Evolutionary conservation across 2,797 vertebrate species (phyloP).

Genomic region (Phrynocephalus forsythii): DNA sequence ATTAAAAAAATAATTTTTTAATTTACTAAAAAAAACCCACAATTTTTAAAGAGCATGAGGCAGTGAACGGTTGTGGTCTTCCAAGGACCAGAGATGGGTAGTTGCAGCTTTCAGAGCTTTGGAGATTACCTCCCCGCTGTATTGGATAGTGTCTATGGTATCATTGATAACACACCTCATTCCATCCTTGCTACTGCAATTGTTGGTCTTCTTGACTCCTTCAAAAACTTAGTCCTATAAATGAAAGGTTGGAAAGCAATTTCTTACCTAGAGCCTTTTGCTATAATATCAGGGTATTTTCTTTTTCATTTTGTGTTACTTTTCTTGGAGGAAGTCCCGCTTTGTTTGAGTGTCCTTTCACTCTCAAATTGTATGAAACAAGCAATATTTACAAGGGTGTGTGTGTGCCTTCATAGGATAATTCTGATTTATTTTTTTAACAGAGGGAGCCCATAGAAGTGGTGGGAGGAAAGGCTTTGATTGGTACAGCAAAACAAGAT

Average conservation of each 20-base stretch:
- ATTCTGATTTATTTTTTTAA: background rate
- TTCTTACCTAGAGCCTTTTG: background rate
- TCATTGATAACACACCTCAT: background rate
- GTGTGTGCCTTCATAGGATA: background rate
- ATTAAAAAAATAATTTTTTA: no score
- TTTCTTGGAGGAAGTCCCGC: background rate
- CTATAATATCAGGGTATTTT: background rate
- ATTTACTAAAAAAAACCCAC: no score
- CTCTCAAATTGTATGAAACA: background rate
- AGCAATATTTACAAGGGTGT: background rate
- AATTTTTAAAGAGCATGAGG: no score
- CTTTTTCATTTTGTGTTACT: background rate
- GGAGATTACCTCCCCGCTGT: background rate
- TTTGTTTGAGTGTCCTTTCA: background rate
- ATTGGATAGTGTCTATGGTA: background rate
- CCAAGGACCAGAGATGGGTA: no score
- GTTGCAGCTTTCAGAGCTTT: no score
- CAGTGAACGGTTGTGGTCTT: no score
- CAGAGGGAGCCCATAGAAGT: background rate
- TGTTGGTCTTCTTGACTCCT: background rate
- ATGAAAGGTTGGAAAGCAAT: background rate
- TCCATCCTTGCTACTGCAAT: background rate
- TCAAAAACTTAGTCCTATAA: background rate
- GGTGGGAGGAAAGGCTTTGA: background rate
- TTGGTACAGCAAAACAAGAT: background rate